phyloP scores from a whole-genome alignment of 2,797 vertebrate genomes.

The Fistularia commersonii region DNA sequence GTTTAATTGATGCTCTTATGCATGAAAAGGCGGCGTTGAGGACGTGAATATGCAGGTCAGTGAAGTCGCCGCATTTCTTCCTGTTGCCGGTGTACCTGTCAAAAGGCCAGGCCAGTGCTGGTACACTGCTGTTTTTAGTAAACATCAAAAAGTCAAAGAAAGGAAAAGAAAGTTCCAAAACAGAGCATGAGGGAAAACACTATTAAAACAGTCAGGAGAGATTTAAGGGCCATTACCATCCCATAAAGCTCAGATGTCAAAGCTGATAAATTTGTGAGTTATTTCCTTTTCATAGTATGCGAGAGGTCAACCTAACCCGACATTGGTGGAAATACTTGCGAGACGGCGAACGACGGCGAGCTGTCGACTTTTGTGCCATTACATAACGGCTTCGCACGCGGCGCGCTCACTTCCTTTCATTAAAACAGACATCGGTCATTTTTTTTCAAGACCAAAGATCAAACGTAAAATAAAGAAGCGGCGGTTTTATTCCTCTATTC shows the following conservation, averaged over 20 bases:
- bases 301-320: too few relatives aligned
- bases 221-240: conserved; percentile 5
- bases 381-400: not conserved
- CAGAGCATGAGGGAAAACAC: conserved; percentile 40
- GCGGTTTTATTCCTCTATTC: conserved; percentile 4
- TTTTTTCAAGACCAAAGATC: not conserved
- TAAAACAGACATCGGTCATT: not conserved
- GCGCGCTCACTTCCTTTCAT: not conserved
- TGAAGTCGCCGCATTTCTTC: conserved; percentile 33
- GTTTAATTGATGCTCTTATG: not conserved
- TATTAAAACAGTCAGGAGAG: conserved; percentile 8
- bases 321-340: too few relatives aligned
- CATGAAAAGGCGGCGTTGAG: not conserved
- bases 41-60: conserved; percentile 1
- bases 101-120: conserved; percentile 54
- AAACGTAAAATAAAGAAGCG: conserved; percentile 1
- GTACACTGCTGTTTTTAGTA: conserved; percentile 70
- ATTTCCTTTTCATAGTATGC: not conserved
- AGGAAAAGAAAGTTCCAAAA: conserved; percentile 67
- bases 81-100: conserved; percentile 51
- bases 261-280: conserved; percentile 4
- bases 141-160: conserved; percentile 61
- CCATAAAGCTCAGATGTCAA: conserved; percentile 29
- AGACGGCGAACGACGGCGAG: too few relatives aligned
- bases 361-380: not conserved